Percentiles rank a stretch among this genome's conserved stretches.
Evolutionary conservation across 2,888 invertebrate genomes (phyloP).

Genomic region (Sminthurinus aureus): DNA sequence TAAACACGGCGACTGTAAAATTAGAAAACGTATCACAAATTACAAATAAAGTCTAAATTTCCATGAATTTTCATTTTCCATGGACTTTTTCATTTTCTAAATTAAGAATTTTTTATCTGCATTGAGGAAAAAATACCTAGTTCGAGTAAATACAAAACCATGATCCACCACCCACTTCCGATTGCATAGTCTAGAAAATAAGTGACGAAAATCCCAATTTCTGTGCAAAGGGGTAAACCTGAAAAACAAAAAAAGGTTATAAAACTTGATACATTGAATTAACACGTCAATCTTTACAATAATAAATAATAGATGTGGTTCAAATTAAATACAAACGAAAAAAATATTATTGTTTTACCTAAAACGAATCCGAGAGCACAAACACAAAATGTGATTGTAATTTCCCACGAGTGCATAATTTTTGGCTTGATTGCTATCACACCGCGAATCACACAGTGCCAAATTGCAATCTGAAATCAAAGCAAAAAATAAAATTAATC

Average conservation of each 20-base stretch:
- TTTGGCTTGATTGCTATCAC: constrained; percentile 80
- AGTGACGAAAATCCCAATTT: constrained; percentile 81
- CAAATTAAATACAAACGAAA: too few relatives aligned
- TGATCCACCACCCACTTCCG: constrained; percentile 88
- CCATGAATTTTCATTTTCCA: too few relatives aligned
- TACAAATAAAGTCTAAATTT: not conserved
- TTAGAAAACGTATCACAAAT: not conserved
- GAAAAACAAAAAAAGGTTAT: too few relatives aligned
- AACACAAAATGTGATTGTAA: constrained; percentile 82
- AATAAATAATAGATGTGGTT: too few relatives aligned
- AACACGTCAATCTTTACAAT: too few relatives aligned
- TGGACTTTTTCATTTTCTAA: not conserved
- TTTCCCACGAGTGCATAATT: constrained; percentile 78
- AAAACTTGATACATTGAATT: too few relatives aligned
- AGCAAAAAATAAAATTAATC: not conserved
- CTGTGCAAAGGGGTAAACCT: constrained; percentile 86
- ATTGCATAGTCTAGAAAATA: constrained; percentile 86
- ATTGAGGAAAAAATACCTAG: constrained; percentile 62
- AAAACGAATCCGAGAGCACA: constrained; percentile 82
- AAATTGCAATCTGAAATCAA: constrained; percentile 74
- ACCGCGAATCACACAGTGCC: constrained; percentile 89
- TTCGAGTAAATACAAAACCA: constrained; percentile 78
- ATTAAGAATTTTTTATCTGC: not conserved
- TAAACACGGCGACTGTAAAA: constrained; percentile 75
- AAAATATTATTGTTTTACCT: too few relatives aligned